Base-by-base conservation (phyloP, 1,140 invertebrate species). In the Brachionus sp. region DNA sequence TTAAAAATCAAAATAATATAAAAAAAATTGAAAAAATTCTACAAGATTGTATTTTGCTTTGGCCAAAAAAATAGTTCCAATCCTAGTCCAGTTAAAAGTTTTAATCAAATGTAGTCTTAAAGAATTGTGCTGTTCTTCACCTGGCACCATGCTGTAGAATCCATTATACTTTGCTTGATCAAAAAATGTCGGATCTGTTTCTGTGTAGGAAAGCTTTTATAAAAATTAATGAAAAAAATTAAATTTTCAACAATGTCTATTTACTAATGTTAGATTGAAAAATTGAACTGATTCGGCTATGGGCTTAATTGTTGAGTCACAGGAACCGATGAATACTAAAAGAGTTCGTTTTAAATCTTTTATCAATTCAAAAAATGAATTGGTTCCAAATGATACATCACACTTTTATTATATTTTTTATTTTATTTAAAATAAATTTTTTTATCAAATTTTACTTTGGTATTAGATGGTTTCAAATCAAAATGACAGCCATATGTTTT, bases 111-210 rank as follows among this genome's bases (percentile, higher is more conserved):
- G 92, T 37, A 98, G 91, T 37, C 96, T 91, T 0, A 97, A 96
- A 3, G 93, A 91, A 90, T 98, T 98, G 90, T 98, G 96, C 46
- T 96, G 96, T 86, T 95, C 85, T 64, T 88, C 87, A 70, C 86
- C 86, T 1, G 86, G 87, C 50, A 88, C 86, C 39, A 85, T 87
- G 83, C 87, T 86, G 86, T 85, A 98, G 90, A 97, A 97, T 89
- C 97, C 98, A 3, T 95, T 95, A 88, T 95, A 98, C 83, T 93
- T 94, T 84, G 94, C 92, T 46, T 86, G 73, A 86, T 93, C 94
- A 0, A 95, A 96, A 89, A 98, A 97, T 93, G 97, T 96, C 1
- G 97, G 96, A 90, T 98, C 95, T 13, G 96, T 98, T 89, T 99
- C 97, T 2, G 95, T 96, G 88, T 98, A 99, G 2, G 96, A 97